phyloP scores from a whole-genome alignment of 2,888 invertebrate species.

The Rhodophaea formosa region DNA sequence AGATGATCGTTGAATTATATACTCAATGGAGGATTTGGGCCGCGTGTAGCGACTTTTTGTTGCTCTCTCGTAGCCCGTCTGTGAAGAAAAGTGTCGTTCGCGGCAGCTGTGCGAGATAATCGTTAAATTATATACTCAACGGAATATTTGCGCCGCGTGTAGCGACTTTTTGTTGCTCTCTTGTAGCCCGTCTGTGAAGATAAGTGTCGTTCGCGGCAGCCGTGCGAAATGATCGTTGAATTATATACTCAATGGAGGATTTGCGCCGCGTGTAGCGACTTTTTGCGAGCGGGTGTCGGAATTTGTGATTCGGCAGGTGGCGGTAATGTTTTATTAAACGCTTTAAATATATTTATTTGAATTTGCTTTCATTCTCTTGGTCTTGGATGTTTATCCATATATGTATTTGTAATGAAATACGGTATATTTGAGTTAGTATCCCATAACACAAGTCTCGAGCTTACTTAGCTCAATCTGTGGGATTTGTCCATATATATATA shows the following conservation, averaged over 20 bases:
- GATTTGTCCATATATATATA: too few species aligned
- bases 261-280: conserved; percentile 15
- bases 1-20: too few species aligned
- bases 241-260: conserved; percentile 39
- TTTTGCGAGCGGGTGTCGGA: conserved; percentile 4
- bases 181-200: conserved; percentile 16
- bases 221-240: conserved; percentile 50
- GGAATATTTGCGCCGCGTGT: not conserved
- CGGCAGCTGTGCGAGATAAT: too few species aligned
- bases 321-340: conserved; percentile 8
- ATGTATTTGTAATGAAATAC: too few species aligned
- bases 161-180: not conserved
- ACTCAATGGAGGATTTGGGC: not conserved
- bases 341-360: not conserved
- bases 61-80: too few species aligned
- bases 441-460: too few species aligned
- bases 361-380: not conserved
- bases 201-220: conserved; percentile 42
- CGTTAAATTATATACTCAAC: too few species aligned
- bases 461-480: too few species aligned
- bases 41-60: not conserved
- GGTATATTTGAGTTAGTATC: too few species aligned
- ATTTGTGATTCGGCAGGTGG: conserved; percentile 12
- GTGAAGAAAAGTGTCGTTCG: not conserved
- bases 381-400: not conserved